Conservation (phyloP, 1,140 invertebrate genomes). For the Drosophila melanica region DNA sequence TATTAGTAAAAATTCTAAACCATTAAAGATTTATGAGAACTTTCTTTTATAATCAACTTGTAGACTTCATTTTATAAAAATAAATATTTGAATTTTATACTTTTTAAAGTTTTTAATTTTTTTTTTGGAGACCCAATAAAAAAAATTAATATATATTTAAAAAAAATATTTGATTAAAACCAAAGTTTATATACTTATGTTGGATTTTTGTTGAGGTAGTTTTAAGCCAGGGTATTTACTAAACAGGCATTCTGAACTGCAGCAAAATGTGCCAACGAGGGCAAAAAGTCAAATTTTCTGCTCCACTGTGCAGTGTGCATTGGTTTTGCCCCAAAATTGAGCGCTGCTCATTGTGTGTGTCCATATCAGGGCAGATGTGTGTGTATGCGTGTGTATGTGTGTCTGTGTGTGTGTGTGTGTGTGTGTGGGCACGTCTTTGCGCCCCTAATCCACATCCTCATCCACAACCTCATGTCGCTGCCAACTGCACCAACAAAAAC, state of each 20-base stretch:
- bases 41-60: too few relatives aligned
- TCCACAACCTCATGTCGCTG: constrained; percentile 17
- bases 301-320: constrained; percentile 15
- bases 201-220: too few relatives aligned
- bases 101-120: too few relatives aligned
- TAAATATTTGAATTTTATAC: too few relatives aligned
- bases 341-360: neutral
- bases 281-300: constrained; percentile 6
- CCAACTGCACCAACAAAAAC: constrained; percentile 40
- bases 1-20: too few relatives aligned
- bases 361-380: neutral
- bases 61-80: too few relatives aligned
- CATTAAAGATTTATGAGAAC: too few relatives aligned
- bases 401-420: constrained; percentile 2
- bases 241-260: neutral
- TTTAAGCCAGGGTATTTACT: neutral
- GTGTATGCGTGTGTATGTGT: neutral
- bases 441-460: neutral
- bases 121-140: too few relatives aligned
- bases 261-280: neutral
- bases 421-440: constrained; percentile 9
- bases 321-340: constrained; percentile 3
- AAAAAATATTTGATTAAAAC: too few relatives aligned
- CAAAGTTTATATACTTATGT: too few relatives aligned
- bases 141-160: too few relatives aligned